Percentiles rank a stretch among this genome's conserved stretches.
Evolutionary conservation across 1,140 invertebrate genomes (phyloP).

Genomic region (Lordiphosa collinella): DNA sequence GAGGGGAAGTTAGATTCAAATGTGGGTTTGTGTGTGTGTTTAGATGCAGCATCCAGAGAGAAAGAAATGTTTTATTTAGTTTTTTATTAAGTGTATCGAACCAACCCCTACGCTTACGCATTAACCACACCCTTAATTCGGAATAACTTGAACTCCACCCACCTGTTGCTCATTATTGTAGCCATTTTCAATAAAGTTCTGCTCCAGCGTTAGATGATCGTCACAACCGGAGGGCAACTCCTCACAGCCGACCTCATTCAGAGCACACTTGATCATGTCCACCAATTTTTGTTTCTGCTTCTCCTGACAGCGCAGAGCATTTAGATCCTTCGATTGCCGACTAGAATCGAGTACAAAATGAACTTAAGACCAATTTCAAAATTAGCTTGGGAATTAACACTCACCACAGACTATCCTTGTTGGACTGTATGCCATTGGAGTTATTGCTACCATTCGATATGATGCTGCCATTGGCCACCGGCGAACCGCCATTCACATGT

Average conservation of each 20-base stretch:
- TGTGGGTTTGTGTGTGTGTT: conserved; percentile 25
- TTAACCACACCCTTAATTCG: conserved; percentile 14
- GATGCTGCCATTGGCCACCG: conserved; percentile 75
- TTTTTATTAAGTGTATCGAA: conserved; percentile 30
- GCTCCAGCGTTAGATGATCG: conserved; percentile 83
- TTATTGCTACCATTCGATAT: conserved; percentile 76
- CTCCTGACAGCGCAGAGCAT: conserved; percentile 87
- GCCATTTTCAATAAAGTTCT: conserved; percentile 78
- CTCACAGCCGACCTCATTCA: conserved; percentile 91
- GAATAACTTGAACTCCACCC: conserved; percentile 12
- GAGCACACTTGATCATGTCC: conserved; percentile 89
- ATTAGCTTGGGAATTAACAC: not conserved
- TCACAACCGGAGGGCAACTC: conserved; percentile 92
- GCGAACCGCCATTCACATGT: conserved; percentile 78
- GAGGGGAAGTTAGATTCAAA: conserved; percentile 1
- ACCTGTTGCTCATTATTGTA: conserved; percentile 78
- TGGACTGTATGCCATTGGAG: conserved; percentile 80
- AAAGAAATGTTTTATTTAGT: conserved; percentile 19
- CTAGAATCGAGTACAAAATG: conserved; percentile 11
- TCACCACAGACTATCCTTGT: conserved; percentile 78
- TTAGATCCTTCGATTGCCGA: conserved; percentile 80
- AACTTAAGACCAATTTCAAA: not conserved
- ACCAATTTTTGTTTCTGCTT: conserved; percentile 89
- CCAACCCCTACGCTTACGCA: conserved; percentile 24
- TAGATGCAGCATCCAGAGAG: conserved; percentile 46